Conservation (phyloP, 2,797 vertebrate species). For the Tragelaphus eurycerus region DNA sequence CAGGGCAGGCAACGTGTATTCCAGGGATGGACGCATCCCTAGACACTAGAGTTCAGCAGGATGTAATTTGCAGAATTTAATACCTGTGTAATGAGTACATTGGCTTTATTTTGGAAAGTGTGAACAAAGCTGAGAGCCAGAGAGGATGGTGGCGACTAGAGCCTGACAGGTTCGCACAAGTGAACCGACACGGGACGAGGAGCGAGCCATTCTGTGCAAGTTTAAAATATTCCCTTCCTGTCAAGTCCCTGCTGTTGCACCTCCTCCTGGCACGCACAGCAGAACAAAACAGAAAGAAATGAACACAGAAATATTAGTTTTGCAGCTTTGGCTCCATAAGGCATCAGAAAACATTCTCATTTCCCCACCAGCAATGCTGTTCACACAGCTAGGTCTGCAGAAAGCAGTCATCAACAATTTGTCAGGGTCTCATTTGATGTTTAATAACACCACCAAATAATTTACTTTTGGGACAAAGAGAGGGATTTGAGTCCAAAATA, state of each 20-base stretch:
- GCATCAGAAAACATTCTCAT: not conserved
- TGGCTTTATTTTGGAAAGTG: conserved; percentile 54
- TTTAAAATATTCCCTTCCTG: conserved; percentile 31
- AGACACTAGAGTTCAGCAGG: not conserved
- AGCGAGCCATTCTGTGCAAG: not conserved
- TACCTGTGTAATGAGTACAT: not conserved
- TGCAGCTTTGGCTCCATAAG: not conserved
- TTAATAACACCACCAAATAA: conserved; percentile 27
- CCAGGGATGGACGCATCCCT: not conserved
- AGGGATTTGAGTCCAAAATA: conserved; percentile 35
- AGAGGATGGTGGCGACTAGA: not conserved
- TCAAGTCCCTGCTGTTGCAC: not conserved
- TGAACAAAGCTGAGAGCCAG: conserved; percentile 19
- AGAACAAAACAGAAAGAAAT: conserved; percentile 8
- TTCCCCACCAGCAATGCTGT: not conserved
- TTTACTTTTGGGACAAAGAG: not conserved
- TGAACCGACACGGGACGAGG: not conserved
- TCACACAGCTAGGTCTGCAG: not conserved
- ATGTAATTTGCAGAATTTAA: not conserved
- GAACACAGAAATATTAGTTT: conserved; percentile 26
- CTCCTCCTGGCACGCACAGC: not conserved
- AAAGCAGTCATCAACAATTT: not conserved
- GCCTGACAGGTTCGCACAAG: conserved; percentile 23
- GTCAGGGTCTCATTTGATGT: not conserved
- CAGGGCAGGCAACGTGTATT: not conserved